Base-by-base conservation (phyloP, 2,888 invertebrate species). In the Eutolmus rufibarbis region DNA sequence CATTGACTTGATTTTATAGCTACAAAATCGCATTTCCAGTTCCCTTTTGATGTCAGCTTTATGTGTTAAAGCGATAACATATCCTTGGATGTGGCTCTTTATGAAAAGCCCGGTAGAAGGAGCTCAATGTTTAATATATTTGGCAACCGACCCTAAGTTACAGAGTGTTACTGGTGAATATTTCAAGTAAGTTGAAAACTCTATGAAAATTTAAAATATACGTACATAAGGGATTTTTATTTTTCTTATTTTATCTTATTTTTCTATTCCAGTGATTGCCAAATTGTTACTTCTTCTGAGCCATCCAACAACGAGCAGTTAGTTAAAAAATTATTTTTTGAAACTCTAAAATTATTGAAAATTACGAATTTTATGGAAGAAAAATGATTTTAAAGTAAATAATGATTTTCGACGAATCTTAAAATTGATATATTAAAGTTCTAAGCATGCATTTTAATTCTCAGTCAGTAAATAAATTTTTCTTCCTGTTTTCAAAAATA, bases 81-180 rank as follows among this genome's bases (percentile, higher is more conserved):
- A 93, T 90, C 96, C 96, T 0, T 94, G 96, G 93, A 93, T 95
- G 91, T 95, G 95, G 94, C 91, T 95, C 77, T 94, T 96, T 89
- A 93, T 95, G 91, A 96, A 96, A 92, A 94, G 94, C 79, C 94
- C 96, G 1, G 92, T 92, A 81, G 95, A 96, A 92, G 96, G 96
- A 19, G 95, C 96, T 43, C 96, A 96, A 91, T 95, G 95, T 9
- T 93, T 94, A 57, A 91, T 96, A 86, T 95, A 95, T 90, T 94
- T 94, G 87, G 95, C 95, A 5, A 93, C 96, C 16, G 94, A 95
- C 90, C 94, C 95, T n/a, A 93, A 93, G 86, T 92, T 96, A 88
- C 93, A 94, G 88, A 93, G 93, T 87, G 93, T 94, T 8, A 93
- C 94, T 37, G 96, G 96, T 89, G 94, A 94, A 92, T 95, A 95